Percentiles rank a stretch among this genome's conserved stretches.
These are phyloP conservation scores for Atopsyche davidsoni DNA, from an alignment of 1,140 invertebrate species.

Conservation along the genomic window DNA sequence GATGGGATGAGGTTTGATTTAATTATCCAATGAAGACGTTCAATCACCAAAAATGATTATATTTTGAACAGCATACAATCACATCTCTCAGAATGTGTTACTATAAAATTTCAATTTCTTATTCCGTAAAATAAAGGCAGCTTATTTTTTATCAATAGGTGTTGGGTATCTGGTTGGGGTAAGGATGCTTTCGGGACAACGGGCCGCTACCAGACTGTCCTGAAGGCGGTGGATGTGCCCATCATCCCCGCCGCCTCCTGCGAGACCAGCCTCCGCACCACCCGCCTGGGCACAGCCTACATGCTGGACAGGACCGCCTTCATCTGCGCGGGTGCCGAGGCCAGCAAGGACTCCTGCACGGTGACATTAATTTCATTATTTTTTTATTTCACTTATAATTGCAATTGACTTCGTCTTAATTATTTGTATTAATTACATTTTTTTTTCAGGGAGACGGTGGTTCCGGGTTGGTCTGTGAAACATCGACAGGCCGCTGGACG, in stretches of 20 bases:
- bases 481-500: constrained; percentile 45
- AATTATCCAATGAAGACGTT: constrained; percentile 7
- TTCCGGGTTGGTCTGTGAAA: constrained; percentile 63
- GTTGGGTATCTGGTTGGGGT: constrained; percentile 74
- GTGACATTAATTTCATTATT: constrained; percentile 35
- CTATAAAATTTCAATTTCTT: constrained; percentile 1
- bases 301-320: constrained; percentile 59
- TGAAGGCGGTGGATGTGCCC: constrained; percentile 65
- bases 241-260: constrained; percentile 55
- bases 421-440: no score
- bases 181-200: constrained; percentile 63
- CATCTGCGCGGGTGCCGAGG: constrained; percentile 69
- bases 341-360: constrained; percentile 69
- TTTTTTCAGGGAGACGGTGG: constrained; percentile 66
- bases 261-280: constrained; percentile 54
- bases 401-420: neutral
- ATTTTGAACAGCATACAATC: constrained; percentile 2
- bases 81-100: neutral
- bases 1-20: constrained; percentile 49
- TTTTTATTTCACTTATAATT: neutral
- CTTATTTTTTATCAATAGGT: constrained; percentile 40
- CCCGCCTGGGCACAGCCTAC: constrained; percentile 58
- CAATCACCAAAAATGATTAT: neutral
- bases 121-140: neutral
- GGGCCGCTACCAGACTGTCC: constrained; percentile 58